phyloP scores from a whole-genome alignment of 2,797 vertebrate species.

The Yasuhikotakia modesta region DNA sequence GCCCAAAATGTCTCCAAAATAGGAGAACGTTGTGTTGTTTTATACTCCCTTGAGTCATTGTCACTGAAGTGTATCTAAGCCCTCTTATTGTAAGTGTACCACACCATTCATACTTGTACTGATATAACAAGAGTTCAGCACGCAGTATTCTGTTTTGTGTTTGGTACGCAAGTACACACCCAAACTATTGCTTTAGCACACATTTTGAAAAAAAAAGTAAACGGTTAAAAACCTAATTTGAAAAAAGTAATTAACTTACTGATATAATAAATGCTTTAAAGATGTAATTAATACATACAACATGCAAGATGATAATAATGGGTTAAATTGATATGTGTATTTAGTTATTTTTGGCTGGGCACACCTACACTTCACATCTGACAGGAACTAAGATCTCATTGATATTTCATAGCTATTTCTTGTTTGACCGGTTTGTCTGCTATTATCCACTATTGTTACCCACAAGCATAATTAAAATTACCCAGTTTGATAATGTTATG shows the following conservation, averaged over 20 bases:
- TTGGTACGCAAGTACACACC: neutral
- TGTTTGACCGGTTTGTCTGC: constrained; percentile 31
- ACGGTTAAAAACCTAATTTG: no score
- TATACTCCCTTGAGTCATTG: neutral
- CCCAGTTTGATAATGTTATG: neutral
- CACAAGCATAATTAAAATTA: neutral
- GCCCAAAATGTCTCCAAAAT: neutral
- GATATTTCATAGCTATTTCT: constrained; percentile 1
- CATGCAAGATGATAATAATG: neutral
- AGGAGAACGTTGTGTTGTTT: constrained; percentile 1
- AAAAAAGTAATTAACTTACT: neutral
- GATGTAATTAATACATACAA: neutral
- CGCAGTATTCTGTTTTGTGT: neutral
- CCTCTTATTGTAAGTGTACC: constrained; percentile 21
- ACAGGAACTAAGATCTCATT: neutral
- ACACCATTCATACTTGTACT: constrained; percentile 22
- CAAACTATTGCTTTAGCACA: constrained; percentile 16
- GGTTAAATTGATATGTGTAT: neutral
- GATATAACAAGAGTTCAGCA: neutral
- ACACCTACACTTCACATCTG: neutral
- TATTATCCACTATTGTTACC: neutral
- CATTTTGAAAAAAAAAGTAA: neutral
- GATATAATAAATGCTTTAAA: neutral
- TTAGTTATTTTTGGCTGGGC: neutral
- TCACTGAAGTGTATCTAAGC: constrained; percentile 34